These are phyloP conservation scores for Drosophila busckii DNA, from an alignment of 1,140 invertebrate genomes.

Conservation along the genomic window DNA sequence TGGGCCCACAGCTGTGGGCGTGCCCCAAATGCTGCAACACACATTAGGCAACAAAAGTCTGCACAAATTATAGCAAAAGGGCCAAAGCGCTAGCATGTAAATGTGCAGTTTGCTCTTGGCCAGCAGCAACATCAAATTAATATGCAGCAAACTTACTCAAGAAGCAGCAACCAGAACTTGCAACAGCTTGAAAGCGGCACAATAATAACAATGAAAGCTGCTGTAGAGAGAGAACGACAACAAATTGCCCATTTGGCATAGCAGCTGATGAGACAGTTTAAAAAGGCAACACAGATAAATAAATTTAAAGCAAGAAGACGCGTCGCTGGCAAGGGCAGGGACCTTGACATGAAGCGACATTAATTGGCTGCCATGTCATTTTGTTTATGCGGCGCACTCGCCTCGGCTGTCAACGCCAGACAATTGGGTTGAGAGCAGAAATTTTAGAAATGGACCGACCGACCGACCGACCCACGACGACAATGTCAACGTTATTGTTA, in stretches of 20 bases:
- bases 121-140: conserved; percentile 73
- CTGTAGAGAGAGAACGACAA: conserved; percentile 73
- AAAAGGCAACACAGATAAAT: background rate
- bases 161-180: background rate
- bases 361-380: conserved; percentile 74
- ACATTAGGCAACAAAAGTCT: conserved; percentile 33
- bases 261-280: conserved; percentile 57
- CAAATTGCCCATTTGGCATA: conserved; percentile 74
- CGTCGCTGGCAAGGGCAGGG: background rate
- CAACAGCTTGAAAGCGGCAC: conserved; percentile 31
- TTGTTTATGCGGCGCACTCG: conserved; percentile 49
- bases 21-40: conserved; percentile 18
- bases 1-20: conserved; percentile 21
- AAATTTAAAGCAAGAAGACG: background rate
- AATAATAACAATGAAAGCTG: conserved; percentile 76
- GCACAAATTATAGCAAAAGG: conserved; percentile 61
- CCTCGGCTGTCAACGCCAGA: conserved; percentile 55
- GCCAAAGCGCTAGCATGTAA: conserved; percentile 57
- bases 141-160: conserved; percentile 48
- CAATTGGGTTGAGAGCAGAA: conserved; percentile 42
- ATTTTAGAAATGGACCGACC: conserved; percentile 45
- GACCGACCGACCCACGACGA: too few species aligned
- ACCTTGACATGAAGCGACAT: conserved; percentile 58
- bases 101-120: conserved; percentile 60
- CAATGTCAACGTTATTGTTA: conserved; percentile 26